Percentiles rank a stretch among this genome's conserved stretches.
phyloP scores from a whole-genome alignment of 2,888 invertebrate genomes.

The Ormyrus pomaceus region DNA sequence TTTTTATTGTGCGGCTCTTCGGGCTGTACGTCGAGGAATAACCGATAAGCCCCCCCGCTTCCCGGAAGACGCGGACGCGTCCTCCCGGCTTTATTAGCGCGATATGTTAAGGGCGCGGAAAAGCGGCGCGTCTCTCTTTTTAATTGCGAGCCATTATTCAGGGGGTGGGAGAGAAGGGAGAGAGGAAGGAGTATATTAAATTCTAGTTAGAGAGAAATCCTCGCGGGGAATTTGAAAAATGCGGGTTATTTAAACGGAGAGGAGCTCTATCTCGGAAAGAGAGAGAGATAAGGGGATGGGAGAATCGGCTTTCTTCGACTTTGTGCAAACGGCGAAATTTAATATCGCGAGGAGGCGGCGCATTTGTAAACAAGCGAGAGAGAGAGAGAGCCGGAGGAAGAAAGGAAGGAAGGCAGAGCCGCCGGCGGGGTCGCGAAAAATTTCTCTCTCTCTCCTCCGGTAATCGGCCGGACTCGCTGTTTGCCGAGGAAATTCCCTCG shows the following conservation, averaged over 20 bases:
- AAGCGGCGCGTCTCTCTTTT: background rate
- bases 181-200: constrained; percentile 21
- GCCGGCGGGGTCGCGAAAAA: no score
- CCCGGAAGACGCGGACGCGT: no score
- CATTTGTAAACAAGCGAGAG: constrained; percentile 22
- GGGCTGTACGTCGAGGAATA: no score
- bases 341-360: constrained; percentile 7
- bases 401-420: no score
- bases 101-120: no score
- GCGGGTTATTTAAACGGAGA: constrained; percentile 24
- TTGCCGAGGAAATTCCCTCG: background rate
- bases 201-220: background rate
- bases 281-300: no score
- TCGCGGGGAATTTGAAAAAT: constrained; percentile 26
- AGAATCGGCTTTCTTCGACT: background rate
- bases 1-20: constrained; percentile 19
- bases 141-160: background rate
- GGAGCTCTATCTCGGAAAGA: no score
- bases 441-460: no score
- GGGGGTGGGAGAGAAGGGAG: background rate
- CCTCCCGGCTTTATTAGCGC: no score
- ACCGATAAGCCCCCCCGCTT: no score
- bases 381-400: background rate
- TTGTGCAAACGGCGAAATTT: constrained; percentile 11
- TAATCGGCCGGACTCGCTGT: no score